Evolutionary conservation across 2,888 invertebrate genomes (phyloP).

Genomic region (Brenthis hecate): DNA sequence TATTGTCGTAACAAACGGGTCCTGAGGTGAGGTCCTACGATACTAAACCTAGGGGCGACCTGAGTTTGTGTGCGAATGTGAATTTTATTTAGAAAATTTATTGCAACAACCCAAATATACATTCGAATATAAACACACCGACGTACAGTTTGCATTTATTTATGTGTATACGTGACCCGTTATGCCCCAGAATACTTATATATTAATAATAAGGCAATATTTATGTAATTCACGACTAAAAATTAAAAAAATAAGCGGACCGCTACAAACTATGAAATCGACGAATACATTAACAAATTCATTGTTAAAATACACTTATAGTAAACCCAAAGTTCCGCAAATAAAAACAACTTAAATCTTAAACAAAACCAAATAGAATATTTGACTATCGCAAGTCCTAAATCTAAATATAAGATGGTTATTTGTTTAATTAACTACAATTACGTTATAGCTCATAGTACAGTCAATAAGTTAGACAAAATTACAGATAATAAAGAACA

Average conservation of each 20-base stretch:
- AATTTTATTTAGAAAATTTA: constrained; percentile 66
- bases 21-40: too few relatives aligned
- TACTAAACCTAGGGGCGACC: constrained; percentile 38
- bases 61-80: constrained; percentile 51
- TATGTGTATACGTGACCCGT: constrained; percentile 25
- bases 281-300: constrained; percentile 49
- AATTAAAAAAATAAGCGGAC: constrained; percentile 22
- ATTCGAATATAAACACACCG: constrained; percentile 42
- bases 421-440: constrained; percentile 5
- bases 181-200: constrained; percentile 29
- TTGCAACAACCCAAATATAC: constrained; percentile 79
- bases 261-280: constrained; percentile 28
- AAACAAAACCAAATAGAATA: constrained; percentile 29
- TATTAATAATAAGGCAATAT: constrained; percentile 34
- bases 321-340: constrained; percentile 62
- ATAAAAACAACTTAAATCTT: constrained; percentile 43
- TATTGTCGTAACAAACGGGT: constrained; percentile 39
- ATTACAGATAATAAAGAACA: constrained; percentile 8
- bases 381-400: constrained; percentile 16
- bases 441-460: background rate
- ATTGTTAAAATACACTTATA: constrained; percentile 60
- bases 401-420: constrained; percentile 1
- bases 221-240: constrained; percentile 31
- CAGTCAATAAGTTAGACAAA: constrained; percentile 15
- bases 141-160: constrained; percentile 42